These are phyloP conservation scores for Nymphalis urticae DNA, from an alignment of 2,888 invertebrate genomes.

Conservation along the genomic window DNA sequence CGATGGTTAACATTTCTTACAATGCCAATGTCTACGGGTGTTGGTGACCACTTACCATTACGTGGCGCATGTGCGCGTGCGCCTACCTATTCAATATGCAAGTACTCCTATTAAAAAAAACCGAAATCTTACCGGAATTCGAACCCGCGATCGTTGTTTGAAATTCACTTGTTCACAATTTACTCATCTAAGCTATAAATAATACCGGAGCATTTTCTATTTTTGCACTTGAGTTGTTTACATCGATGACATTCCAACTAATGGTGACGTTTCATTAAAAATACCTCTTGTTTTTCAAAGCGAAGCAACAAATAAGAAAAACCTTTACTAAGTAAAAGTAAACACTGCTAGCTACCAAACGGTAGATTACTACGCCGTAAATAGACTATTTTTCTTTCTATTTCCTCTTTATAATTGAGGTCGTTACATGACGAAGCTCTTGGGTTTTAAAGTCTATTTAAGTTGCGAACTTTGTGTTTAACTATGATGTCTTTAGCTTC, in stretches of 20 bases:
- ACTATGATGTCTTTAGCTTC: neutral
- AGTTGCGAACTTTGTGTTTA: slow-evolving; percentile 16
- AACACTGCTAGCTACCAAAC: neutral
- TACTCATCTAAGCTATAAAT: no score
- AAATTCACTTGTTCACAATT: no score
- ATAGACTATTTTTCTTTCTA: neutral
- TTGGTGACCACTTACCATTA: no score
- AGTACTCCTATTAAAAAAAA: no score
- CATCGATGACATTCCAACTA: neutral
- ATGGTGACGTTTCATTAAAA: neutral
- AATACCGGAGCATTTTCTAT: neutral
- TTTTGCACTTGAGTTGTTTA: neutral
- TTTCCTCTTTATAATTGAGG: neutral
- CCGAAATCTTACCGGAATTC: no score
- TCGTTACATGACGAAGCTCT: slow-evolving; percentile 5
- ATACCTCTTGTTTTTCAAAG: neutral
- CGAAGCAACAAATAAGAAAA: neutral
- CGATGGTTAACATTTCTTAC: no score
- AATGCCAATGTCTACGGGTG: no score
- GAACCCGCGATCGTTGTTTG: no score
- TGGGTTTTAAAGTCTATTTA: slow-evolving; percentile 2
- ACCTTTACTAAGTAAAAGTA: neutral
- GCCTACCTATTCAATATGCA: no score
- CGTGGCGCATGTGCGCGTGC: no score
- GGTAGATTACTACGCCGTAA: neutral